These are phyloP conservation scores for Eidolon dupreanum DNA, from an alignment of 2,797 vertebrate genomes.

Conservation along the genomic window DNA sequence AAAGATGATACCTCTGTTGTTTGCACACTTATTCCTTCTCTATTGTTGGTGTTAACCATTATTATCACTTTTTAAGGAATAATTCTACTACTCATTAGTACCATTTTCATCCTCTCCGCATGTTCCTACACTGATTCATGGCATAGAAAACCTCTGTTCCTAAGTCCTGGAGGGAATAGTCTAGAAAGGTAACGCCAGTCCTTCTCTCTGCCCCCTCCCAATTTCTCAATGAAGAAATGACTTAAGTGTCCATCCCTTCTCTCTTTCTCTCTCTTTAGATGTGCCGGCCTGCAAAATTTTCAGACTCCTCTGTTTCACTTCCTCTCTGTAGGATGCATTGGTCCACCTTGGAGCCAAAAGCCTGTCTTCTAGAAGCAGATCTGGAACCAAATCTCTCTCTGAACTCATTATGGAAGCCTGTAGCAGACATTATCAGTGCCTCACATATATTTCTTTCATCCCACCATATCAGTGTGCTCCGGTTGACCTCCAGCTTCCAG, in stretches of 20 bases:
- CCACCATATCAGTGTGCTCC: neutral
- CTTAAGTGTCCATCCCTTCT: neutral
- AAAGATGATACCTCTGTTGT: neutral
- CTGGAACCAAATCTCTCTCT: neutral
- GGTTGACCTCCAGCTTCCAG: neutral
- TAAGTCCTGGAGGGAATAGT: neutral
- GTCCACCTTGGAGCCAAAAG: neutral
- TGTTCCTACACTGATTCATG: neutral
- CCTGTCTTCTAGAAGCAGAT: neutral
- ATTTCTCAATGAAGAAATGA: neutral
- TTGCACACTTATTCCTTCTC: neutral
- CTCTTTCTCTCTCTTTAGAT: neutral
- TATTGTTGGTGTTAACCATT: neutral
- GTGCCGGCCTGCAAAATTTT: neutral
- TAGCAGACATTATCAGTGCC: neutral
- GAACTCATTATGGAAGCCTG: neutral
- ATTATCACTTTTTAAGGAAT: neutral
- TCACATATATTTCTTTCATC: neutral
- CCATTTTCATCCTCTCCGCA: neutral
- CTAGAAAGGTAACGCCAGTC: neutral
- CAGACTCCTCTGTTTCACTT: neutral
- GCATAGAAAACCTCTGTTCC: neutral
- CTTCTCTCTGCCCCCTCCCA: neutral
- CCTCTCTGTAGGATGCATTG: neutral
- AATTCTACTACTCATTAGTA: neutral